These are phyloP conservation scores for Peromyscus aztecus DNA, from an alignment of 2,797 vertebrate species.

Conservation along the genomic window DNA sequence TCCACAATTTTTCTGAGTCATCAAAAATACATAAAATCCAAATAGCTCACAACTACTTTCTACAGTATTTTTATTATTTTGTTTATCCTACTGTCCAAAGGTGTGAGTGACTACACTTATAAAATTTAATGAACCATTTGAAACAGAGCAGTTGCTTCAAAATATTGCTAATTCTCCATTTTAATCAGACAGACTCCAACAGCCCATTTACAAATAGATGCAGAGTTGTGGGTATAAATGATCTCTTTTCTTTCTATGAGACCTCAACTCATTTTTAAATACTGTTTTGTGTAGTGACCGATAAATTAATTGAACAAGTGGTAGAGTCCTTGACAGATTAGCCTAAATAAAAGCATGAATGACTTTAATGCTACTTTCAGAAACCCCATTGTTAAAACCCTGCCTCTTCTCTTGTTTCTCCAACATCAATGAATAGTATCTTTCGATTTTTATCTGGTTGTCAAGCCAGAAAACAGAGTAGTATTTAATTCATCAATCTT, in stretches of 20 bases:
- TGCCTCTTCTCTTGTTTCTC: slow-evolving; percentile 1
- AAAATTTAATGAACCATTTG: slow-evolving; percentile 48
- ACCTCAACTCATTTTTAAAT: neutral
- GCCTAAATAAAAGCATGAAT: slow-evolving; percentile 15
- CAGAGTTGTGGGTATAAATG: neutral
- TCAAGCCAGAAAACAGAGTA: slow-evolving; percentile 54
- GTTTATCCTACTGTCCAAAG: slow-evolving; percentile 49
- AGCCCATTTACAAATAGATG: neutral
- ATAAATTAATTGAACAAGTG: slow-evolving; percentile 30
- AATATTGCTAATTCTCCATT: slow-evolving; percentile 24
- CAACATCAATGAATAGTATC: slow-evolving; percentile 26
- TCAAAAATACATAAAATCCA: slow-evolving; percentile 66
- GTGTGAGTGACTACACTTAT: neutral
- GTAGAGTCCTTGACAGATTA: neutral
- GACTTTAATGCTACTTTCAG: neutral
- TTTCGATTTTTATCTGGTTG: slow-evolving; percentile 20
- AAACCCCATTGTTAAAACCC: slow-evolving; percentile 24
- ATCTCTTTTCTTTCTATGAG: neutral
- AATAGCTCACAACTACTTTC: slow-evolving; percentile 22
- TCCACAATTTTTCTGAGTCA: slow-evolving; percentile 32
- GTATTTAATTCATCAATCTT: slow-evolving; percentile 61
- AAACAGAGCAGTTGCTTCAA: slow-evolving; percentile 27
- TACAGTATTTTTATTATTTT: slow-evolving; percentile 52
- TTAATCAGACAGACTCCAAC: neutral
- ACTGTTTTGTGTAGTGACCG: neutral